phyloP scores from a whole-genome alignment of 2,888 invertebrate species.

The Neocrepidodera transversa region DNA sequence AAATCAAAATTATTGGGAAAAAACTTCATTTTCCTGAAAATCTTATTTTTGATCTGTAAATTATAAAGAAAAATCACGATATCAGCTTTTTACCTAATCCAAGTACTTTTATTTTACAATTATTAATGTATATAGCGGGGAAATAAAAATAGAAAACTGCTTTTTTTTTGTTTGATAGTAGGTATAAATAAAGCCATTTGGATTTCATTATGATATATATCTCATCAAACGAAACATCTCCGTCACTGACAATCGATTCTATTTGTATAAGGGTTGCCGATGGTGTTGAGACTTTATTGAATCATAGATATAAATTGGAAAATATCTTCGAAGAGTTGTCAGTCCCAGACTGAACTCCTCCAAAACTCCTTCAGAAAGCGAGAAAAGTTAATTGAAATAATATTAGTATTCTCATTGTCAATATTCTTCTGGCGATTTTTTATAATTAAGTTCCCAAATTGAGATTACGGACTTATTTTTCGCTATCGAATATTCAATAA shows the following conservation, averaged over 20 bases:
- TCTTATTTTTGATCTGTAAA: no score
- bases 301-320: constrained; percentile 58
- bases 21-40: no score
- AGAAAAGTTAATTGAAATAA: constrained; percentile 58
- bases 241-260: constrained; percentile 30
- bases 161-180: no score
- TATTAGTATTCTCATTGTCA: constrained; percentile 57
- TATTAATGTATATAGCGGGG: no score
- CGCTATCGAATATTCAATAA: constrained; percentile 13
- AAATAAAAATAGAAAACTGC: no score
- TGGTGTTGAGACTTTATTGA: constrained; percentile 59
- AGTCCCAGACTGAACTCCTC: constrained; percentile 55
- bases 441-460: constrained; percentile 56
- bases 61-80: no score
- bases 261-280: constrained; percentile 57
- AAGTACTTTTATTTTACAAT: no score
- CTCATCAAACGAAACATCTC: no score
- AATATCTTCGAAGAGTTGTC: constrained; percentile 56
- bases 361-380: constrained; percentile 52
- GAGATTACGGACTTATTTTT: constrained; percentile 42
- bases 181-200: no score
- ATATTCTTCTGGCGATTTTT: constrained; percentile 52
- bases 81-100: no score
- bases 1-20: no score
- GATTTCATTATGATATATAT: no score